These are phyloP conservation scores for Drosophila nebulosa DNA, from an alignment of 1,140 invertebrate genomes.

Conservation along the genomic window DNA sequence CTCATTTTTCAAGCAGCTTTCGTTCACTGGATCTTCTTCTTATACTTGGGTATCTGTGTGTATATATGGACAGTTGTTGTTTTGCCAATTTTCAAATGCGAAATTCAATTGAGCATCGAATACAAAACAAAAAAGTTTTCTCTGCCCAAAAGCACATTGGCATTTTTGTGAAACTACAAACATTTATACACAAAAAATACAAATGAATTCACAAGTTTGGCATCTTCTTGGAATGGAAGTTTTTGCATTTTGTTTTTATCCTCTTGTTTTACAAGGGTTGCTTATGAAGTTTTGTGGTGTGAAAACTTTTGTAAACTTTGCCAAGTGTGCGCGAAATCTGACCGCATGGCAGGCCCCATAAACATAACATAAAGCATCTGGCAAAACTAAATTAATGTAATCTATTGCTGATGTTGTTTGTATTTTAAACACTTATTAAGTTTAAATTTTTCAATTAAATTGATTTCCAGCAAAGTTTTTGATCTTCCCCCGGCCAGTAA, in stretches of 20 bases:
- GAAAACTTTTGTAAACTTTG: neutral
- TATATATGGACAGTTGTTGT: conserved; percentile 26
- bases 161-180: conserved; percentile 8
- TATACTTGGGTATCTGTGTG: neutral
- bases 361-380: too few species aligned
- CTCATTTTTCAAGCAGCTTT: conserved; percentile 56
- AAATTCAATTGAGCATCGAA: conserved; percentile 54
- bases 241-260: neutral
- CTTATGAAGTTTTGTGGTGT: neutral
- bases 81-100: conserved; percentile 63
- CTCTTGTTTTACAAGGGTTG: neutral
- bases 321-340: too few species aligned
- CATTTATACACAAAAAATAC: conserved; percentile 25
- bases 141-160: neutral
- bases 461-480: neutral
- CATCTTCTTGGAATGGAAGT: neutral
- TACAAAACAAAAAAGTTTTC: conserved; percentile 49
- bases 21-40: neutral
- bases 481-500: neutral
- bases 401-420: neutral
- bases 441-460: neutral
- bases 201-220: conserved; percentile 17
- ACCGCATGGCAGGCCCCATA: too few species aligned
- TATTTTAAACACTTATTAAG: neutral
- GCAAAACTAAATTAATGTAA: too few species aligned